phyloP scores from a whole-genome alignment of 1,140 invertebrate genomes.

The Spodoptera frugiperda region DNA sequence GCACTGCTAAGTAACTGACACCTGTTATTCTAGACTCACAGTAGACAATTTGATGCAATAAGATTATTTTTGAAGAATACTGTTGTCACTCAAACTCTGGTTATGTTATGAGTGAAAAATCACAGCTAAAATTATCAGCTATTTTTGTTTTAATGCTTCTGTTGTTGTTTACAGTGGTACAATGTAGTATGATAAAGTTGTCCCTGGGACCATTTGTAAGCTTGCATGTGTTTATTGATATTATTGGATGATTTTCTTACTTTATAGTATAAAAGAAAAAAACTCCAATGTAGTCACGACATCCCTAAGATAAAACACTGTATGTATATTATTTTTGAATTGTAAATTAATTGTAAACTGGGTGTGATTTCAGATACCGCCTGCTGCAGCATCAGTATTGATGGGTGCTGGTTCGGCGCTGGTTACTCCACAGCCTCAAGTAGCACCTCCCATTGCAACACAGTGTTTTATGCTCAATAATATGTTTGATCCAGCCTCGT shows the following conservation, averaged over 20 bases:
- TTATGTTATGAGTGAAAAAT: too few relatives aligned
- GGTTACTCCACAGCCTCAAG: slow-evolving; percentile 88
- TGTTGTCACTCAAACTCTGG: not conserved
- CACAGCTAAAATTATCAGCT: not conserved
- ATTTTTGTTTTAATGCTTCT: too few relatives aligned
- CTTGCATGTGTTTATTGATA: slow-evolving; percentile 2
- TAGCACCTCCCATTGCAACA: slow-evolving; percentile 97
- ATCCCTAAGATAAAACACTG: too few relatives aligned
- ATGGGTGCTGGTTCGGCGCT: slow-evolving; percentile 91
- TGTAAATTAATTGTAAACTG: not conserved
- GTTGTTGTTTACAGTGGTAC: not conserved
- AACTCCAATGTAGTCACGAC: too few relatives aligned
- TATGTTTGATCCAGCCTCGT: slow-evolving; percentile 98
- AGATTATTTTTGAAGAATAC: not conserved
- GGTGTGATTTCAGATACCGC: slow-evolving; percentile 90
- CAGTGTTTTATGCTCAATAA: slow-evolving; percentile 99
- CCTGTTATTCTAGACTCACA: not conserved
- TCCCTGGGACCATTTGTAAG: not conserved
- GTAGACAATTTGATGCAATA: slow-evolving; percentile 4
- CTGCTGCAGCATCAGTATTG: slow-evolving; percentile 95
- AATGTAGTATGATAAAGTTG: not conserved
- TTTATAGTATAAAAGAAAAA: too few relatives aligned
- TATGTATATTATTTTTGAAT: not conserved
- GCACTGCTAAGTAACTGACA: slow-evolving; percentile 14
- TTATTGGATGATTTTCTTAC: too few relatives aligned